These are phyloP conservation scores for Rhinopomastus cyanomelas DNA, from an alignment of 2,113 vertebrate species.

Conservation along the genomic window DNA sequence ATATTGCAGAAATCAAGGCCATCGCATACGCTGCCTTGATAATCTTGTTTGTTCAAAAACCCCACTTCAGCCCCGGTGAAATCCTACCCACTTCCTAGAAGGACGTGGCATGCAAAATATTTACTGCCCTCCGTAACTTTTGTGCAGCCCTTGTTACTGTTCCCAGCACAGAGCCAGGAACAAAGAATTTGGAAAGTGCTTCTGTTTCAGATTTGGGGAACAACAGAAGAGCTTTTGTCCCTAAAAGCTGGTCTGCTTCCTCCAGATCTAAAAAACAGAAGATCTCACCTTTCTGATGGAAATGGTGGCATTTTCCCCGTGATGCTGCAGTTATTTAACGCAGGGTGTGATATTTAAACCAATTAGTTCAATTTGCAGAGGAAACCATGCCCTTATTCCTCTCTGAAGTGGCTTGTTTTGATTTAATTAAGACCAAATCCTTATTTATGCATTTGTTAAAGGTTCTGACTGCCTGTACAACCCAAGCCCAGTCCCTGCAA, in stretches of 20 bases:
- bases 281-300: background rate
- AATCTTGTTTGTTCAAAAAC: background rate
- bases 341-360: background rate
- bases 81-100: background rate
- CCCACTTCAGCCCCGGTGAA: background rate
- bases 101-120: background rate
- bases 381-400: background rate
- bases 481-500: background rate
- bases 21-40: background rate
- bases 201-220: background rate
- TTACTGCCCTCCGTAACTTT: background rate
- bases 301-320: background rate
- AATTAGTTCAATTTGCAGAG: background rate
- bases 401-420: constrained; percentile 11
- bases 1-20: background rate
- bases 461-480: background rate
- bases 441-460: background rate
- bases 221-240: background rate
- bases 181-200: background rate
- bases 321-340: background rate
- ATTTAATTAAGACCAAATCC: constrained; percentile 14
- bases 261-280: background rate
- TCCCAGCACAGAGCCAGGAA: background rate
- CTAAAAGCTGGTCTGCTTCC: background rate
- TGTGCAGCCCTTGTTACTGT: background rate